Percentiles rank a stretch among this genome's conserved stretches.
Conservation (phyloP, 1,140 invertebrate genomes). For the Radopholus similis region DNA sequence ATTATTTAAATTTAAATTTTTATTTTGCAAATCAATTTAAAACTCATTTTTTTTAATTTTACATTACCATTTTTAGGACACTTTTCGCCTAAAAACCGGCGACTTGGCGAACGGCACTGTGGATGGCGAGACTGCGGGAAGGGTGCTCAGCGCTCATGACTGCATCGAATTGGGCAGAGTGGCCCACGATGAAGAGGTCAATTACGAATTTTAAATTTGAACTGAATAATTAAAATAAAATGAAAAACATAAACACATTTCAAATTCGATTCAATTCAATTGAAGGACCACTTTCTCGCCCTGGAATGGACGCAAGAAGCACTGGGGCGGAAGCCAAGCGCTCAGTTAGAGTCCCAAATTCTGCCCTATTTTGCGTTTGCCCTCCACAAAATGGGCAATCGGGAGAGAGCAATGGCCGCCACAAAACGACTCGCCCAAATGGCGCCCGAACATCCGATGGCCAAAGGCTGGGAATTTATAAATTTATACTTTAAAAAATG, state of each 20-base stretch:
- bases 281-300: constrained; percentile 82
- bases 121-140: constrained; percentile 28
- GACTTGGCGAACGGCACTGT: constrained; percentile 82
- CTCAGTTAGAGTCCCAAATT: constrained; percentile 71
- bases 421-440: constrained; percentile 75
- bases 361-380: constrained; percentile 93
- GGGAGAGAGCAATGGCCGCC: constrained; percentile 77
- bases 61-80: constrained; percentile 66
- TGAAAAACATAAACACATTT: not conserved
- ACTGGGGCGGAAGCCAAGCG: constrained; percentile 59
- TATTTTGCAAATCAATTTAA: not conserved
- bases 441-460: constrained; percentile 46
- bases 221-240: not conserved
- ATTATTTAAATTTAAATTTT: not conserved
- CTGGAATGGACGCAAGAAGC: constrained; percentile 74
- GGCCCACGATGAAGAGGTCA: constrained; percentile 78
- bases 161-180: constrained; percentile 91
- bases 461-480: constrained; percentile 1
- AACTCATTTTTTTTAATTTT: not conserved
- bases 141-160: constrained; percentile 70
- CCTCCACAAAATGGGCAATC: constrained; percentile 80
- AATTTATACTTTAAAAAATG: not conserved
- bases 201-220: not conserved
- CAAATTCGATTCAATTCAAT: not conserved
- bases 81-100: constrained; percentile 83